phyloP scores from a whole-genome alignment of 2,797 vertebrate species.

The Prunella strophiata region DNA sequence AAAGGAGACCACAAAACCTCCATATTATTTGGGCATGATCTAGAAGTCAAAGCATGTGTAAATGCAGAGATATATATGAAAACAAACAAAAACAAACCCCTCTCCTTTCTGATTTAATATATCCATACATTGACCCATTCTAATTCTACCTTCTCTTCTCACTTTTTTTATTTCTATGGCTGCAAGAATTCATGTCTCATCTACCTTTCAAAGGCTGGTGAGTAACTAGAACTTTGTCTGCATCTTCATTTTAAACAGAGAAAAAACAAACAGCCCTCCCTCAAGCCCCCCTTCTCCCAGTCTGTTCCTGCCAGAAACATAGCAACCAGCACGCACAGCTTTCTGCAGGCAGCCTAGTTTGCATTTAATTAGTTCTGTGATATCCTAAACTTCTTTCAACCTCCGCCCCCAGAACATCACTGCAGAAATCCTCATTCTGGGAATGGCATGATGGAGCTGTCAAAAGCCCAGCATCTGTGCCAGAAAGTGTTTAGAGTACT shows the following conservation, averaged over 20 bases:
- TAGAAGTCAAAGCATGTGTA: constrained; percentile 12
- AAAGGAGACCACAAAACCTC: constrained; percentile 38
- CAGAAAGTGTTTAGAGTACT: constrained; percentile 43
- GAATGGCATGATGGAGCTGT: constrained; percentile 57
- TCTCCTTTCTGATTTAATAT: not conserved
- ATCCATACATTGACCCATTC: not conserved
- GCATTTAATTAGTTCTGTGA: constrained; percentile 73
- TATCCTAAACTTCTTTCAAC: constrained; percentile 70
- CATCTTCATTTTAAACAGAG: constrained; percentile 54
- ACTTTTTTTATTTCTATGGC: not conserved
- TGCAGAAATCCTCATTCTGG: constrained; percentile 57
- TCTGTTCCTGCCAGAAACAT: constrained; percentile 70
- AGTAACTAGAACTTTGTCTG: constrained; percentile 64
- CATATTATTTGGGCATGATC: constrained; percentile 49
- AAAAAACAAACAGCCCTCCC: constrained; percentile 51
- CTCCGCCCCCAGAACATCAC: constrained; percentile 46
- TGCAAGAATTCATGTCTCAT: constrained; percentile 54
- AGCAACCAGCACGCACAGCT: constrained; percentile 61
- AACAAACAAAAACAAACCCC: constrained; percentile 36
- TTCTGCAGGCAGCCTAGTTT: constrained; percentile 70
- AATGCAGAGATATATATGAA: not conserved
- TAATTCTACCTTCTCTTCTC: constrained; percentile 3
- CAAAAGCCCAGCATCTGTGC: constrained; percentile 57
- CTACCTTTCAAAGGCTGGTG: constrained; percentile 66
- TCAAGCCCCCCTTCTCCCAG: constrained; percentile 41